Base-by-base conservation (phyloP, 2,888 invertebrate genomes). In the Penaeus monodon region DNA sequence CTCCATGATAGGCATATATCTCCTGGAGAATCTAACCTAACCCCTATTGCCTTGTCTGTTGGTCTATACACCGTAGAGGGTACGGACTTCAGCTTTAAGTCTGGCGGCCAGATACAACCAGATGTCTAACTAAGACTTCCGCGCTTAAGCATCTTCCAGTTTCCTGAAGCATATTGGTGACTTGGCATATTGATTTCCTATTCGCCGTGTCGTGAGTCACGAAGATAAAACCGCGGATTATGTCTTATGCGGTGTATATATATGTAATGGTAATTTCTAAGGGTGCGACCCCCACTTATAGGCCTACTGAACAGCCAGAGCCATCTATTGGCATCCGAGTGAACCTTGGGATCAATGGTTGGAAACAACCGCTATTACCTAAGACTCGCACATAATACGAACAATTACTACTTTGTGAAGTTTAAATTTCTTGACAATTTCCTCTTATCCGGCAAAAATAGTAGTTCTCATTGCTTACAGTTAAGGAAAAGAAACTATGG, bases 241-340 rank as follows among this genome's bases (percentile, higher is more conserved):
- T 17, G 0, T 57, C 3, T 57, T 57, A 17, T 57, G 57, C 17
- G 57, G 0, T n/a, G 24, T 63, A 49, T 66, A 38, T 33, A 29
- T 29, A 81, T 29, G 63, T 57, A 73, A 81, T 29, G 27, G 22
- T 49, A 27, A n/a, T 73, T 29, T 49, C 17, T 73, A 20, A 27
- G 63, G 24, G 73, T 78, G 44, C 65, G 77, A n/a, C 14, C 44
- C 82, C 57, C 24, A 44, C 68, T 78, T 64, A 74, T 85, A 86
- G 86, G 86, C 86, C 86, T 86, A 86, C 68, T 66, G 86, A 86
- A 57, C 86, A 86, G 81, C 81, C 82, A 86, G 86, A 86, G 86
- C 86, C 86, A 86, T 86, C 86, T 86, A 86, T 86, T 80, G 77
- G 81, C 73, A 82, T 33, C 63, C 27, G 68, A 38, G 86, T 77